Percentiles rank a stretch among this genome's conserved stretches.
These are phyloP conservation scores for Sylvietta virens DNA, from an alignment of 2,113 vertebrate species.

Conservation along the genomic window DNA sequence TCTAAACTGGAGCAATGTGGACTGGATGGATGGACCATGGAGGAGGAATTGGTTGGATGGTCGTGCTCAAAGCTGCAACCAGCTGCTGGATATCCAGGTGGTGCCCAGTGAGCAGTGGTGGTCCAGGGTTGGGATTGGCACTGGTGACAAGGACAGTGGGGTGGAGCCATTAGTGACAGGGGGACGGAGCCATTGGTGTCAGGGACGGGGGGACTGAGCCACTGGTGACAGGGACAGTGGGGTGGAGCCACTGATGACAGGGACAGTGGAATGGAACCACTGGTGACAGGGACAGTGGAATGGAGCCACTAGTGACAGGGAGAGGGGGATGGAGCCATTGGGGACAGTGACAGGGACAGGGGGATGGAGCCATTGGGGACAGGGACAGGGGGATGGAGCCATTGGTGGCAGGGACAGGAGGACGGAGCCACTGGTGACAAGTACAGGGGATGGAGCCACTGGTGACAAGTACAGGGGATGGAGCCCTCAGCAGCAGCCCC, in stretches of 20 bases:
- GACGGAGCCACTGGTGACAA: background rate
- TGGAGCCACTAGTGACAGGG: background rate
- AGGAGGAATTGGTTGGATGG: background rate
- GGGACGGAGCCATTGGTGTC: background rate
- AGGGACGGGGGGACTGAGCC: background rate
- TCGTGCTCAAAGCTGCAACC: background rate
- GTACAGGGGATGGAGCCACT: background rate
- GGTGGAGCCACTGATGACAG: background rate
- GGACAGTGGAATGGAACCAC: background rate
- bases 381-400: background rate
- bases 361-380: background rate
- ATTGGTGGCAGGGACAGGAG: background rate
- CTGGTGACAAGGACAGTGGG: too few species aligned
- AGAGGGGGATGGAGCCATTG: background rate
- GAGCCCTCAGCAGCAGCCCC: background rate
- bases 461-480: background rate
- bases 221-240: background rate
- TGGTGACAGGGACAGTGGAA: background rate
- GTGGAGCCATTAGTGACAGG: background rate
- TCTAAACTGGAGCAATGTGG: fast-evolving
- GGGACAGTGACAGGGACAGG: background rate
- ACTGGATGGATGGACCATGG: background rate
- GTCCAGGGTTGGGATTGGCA: fast-evolving
- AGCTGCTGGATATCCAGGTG: background rate
- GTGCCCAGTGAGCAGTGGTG: background rate